Base-by-base conservation (phyloP, 2,888 invertebrate genomes). In the Chrysotoxum bicinctum region DNA sequence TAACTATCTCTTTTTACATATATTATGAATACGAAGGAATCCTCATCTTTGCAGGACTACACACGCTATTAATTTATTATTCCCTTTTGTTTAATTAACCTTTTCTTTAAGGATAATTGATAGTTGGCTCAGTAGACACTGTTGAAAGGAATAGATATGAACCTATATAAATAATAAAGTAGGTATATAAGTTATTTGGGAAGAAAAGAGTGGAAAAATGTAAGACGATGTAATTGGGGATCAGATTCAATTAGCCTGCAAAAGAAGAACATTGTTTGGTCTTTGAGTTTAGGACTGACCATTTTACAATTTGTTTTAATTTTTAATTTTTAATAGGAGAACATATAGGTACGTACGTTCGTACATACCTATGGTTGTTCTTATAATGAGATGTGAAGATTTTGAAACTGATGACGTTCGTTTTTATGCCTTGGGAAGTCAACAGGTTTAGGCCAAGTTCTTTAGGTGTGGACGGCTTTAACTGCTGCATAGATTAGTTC, bases 11-110 rank as follows among this genome's bases (percentile, higher is more conserved):
- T 21, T n/a, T n/a, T n/a, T n/a, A n/a, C n/a, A 3, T 8, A 7
- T 19, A 19, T 12, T n/a, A n/a, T n/a, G n/a, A n/a, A 35, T 37
- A 9, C 32, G 35, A 37, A 58, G 19, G 26, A 40, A 16, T 30
- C 2, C 3, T 16, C 7, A 40, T 62, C n/a, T 26, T 7, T 26
- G 9, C 35, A 10, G 26, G 64, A 48, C 48, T 45, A 64, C 8
- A 12, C 14, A 43, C 9, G 43, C 56, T 21, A 35, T 75, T 45
- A 79, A 75, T 84, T 79, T 74, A 79, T 84, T 79, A 84, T 84
- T 70, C 74, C 52, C 79, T 45, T 54, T 79, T 79, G 79, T 70
- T 84, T 84, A 84, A 84, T 84, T 84, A 84, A 79, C 74, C 70
- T 56, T 74, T 74, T 69, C 54, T 35, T 32, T 30, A 50, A 50